Evolutionary conservation across 2,113 vertebrate species (phyloP), one percentile per base, ranked within the genome.

Genomic region (Myiopsitta monachus): DNA sequence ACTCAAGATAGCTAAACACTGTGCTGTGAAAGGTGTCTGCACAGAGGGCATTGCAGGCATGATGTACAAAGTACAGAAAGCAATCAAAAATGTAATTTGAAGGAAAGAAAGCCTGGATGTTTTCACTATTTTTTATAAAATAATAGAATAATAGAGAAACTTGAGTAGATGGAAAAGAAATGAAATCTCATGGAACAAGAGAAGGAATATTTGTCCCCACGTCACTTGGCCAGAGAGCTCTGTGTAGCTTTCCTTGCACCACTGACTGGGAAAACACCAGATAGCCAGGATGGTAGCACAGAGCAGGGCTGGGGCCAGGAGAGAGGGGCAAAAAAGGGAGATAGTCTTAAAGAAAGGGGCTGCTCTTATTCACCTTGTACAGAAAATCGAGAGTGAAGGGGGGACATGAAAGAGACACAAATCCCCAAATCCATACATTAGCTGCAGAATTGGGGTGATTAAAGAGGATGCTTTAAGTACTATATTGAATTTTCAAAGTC

Each of bases 251-350:
- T 51, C 7, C 18, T 51, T 77, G 59, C 26, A 23, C 15, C 31
- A 31, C 24, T 64, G 31, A 41, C 2, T 18, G 47, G 24, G 28
- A 88, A 46, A 88, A 14, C 30, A 43, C 14, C 6, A 6, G 11
- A 77, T 30, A 73, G 27, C 6, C 39, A 80, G 30, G 30, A 61
- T 22, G 52, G 27, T 3, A 18, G 9, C 73, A 62, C 11, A 66
- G 31, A 57, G 30, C 10, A 3, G 10, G 23, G 5, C 10, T 38
- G 11, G 6, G 19, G 26, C 3, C 1, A 19, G 30, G 19, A 12
- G 19, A 57, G 19, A 9, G 31, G 16, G 21, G 2, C 0, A 1
- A 77, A 75, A 33, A 54, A 36, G 41, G 7, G 13, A 62, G 21
- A 47, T 17, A 10, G 33, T 2, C 16, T 44, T 16, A 63, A 33